These are phyloP conservation scores for Drepana arcuata DNA, from an alignment of 1,140 invertebrate genomes.

Conservation along the genomic window DNA sequence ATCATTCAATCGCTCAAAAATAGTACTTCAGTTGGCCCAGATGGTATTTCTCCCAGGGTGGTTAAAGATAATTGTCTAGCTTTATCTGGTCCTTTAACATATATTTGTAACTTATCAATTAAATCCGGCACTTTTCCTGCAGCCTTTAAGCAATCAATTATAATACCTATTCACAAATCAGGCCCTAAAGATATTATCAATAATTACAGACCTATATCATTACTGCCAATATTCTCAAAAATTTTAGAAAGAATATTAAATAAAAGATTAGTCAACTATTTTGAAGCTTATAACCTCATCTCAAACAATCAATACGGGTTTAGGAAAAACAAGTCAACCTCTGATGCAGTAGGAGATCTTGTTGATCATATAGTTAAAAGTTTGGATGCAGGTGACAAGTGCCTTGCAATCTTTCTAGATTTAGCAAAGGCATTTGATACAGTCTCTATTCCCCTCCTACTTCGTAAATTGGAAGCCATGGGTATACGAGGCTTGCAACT, in stretches of 20 bases:
- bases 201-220: constrained; percentile 10
- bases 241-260: constrained; percentile 11
- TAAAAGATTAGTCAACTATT: not conserved
- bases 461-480: not conserved
- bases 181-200: not conserved
- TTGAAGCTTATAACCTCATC: not conserved
- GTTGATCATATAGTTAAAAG: not conserved
- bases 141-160: not conserved
- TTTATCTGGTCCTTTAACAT: not conserved
- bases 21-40: constrained; percentile 4
- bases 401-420: constrained; percentile 1
- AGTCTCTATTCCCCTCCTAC: not conserved
- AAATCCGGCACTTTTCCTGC: not conserved
- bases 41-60: constrained; percentile 4
- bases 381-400: not conserved
- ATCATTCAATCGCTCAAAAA: constrained; percentile 1
- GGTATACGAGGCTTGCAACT: not conserved
- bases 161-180: constrained; percentile 1
- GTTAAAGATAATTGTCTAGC: not conserved
- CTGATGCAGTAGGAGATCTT: not conserved
- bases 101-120: not conserved
- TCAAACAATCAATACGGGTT: constrained; percentile 1
- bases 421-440: constrained; percentile 3
- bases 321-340: not conserved
- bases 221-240: constrained; percentile 7